Conservation (phyloP, 2,113 vertebrate species). For the Synodontis membranacea region DNA sequence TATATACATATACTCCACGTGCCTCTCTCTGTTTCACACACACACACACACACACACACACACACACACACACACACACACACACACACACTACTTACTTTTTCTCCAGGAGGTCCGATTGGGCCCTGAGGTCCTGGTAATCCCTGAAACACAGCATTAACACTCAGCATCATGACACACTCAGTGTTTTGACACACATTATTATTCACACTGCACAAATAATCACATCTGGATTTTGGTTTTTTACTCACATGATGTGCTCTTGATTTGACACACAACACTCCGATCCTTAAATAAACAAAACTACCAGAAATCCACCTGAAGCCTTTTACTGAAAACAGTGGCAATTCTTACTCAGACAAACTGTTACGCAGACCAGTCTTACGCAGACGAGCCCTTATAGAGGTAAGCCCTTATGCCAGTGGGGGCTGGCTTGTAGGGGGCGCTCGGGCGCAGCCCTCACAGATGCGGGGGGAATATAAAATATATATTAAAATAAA, state of each 20-base stretch:
- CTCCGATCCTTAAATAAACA: background rate
- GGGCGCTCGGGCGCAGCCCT: no score
- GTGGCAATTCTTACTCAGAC: no score
- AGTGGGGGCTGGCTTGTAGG: no score
- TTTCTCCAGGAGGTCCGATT: conserved; percentile 96
- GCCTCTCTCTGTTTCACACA: background rate
- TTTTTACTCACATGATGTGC: no score
- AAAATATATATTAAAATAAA: no score
- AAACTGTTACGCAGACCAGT: no score
- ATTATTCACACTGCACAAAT: background rate
- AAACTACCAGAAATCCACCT: background rate
- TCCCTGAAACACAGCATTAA: conserved; percentile 77
- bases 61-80: background rate
- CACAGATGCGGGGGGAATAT: no score
- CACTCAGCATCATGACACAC: background rate
- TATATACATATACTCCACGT: background rate
- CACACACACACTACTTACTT: conserved; percentile 78
- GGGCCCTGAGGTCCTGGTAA: conserved; percentile 96
- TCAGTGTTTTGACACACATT: background rate
- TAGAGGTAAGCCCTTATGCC: no score
- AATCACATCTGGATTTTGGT: background rate
- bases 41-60: background rate
- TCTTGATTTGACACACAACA: background rate
- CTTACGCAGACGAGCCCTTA: no score
- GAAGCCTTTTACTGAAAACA: no score